These are phyloP conservation scores for Arctocebus calabarensis DNA, from an alignment of 2,797 vertebrate genomes.

Conservation along the genomic window DNA sequence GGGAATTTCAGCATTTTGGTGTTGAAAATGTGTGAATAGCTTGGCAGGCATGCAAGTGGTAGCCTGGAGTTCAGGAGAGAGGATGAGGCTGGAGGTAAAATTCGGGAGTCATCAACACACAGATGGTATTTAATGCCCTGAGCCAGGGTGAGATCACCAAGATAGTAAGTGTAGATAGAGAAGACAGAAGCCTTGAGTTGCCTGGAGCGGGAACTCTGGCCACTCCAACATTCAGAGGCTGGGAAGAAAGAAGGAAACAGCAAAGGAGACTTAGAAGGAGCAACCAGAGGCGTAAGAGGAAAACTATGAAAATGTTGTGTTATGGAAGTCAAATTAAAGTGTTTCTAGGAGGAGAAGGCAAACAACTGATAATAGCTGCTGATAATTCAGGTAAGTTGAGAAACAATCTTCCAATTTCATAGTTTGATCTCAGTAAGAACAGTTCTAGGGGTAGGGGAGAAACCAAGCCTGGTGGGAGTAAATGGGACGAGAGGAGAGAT, in stretches of 20 bases:
- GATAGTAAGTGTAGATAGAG: not conserved
- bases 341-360: not conserved
- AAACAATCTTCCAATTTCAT: not conserved
- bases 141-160: constrained; percentile 34
- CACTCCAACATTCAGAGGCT: not conserved
- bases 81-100: not conserved
- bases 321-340: not conserved
- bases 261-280: not conserved
- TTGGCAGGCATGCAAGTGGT: not conserved
- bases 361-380: not conserved
- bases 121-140: not conserved
- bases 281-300: not conserved
- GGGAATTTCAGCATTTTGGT: not conserved
- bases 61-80: not conserved
- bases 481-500: not conserved
- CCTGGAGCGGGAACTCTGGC: not conserved
- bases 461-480: not conserved
- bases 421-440: not conserved
- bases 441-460: not conserved
- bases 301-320: not conserved
- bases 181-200: not conserved
- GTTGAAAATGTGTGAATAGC: not conserved
- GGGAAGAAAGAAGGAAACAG: not conserved
- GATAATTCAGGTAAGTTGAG: not conserved
- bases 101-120: not conserved